These are phyloP conservation scores for Thymallus thymallus DNA, from an alignment of 2,113 vertebrate species.

Conservation along the genomic window DNA sequence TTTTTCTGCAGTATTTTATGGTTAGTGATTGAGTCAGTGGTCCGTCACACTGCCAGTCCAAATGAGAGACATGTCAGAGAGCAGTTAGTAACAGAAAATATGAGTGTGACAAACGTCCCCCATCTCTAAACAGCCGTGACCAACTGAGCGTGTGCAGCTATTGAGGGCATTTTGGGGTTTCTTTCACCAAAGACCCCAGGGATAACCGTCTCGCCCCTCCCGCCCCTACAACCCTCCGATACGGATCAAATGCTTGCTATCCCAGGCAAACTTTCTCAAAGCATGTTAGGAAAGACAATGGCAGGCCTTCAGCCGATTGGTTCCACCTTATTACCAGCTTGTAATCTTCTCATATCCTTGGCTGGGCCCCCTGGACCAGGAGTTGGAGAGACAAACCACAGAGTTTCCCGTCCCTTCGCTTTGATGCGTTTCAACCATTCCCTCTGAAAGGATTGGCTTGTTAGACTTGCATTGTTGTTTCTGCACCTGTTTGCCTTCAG, in stretches of 20 bases:
- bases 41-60: not conserved
- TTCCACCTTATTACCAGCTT: slow-evolving; percentile 98
- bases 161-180: slow-evolving; percentile 64
- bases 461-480: slow-evolving; percentile 57
- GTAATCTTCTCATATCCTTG: slow-evolving; percentile 95
- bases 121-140: slow-evolving; percentile 68
- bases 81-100: slow-evolving; percentile 52
- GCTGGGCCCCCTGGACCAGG: slow-evolving; percentile 58
- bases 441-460: slow-evolving; percentile 53
- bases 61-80: slow-evolving; percentile 34
- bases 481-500: slow-evolving; percentile 72
- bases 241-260: slow-evolving; percentile 80
- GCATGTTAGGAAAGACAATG: slow-evolving; percentile 80
- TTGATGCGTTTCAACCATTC: slow-evolving; percentile 55
- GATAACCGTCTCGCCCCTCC: slow-evolving; percentile 51
- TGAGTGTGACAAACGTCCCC: slow-evolving; percentile 57
- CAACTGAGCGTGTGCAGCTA: slow-evolving; percentile 65
- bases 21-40: not conserved
- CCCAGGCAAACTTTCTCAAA: slow-evolving; percentile 86
- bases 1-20: not conserved
- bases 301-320: slow-evolving; percentile 82
- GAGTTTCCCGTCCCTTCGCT: slow-evolving; percentile 44
- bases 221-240: slow-evolving; percentile 52
- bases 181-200: slow-evolving; percentile 66
- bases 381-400: slow-evolving; percentile 51